A percentile compares a stretch with the other conserved stretches of the same genome.
These are phyloP conservation scores for Odontocolon sp. DNA, from an alignment of 2,888 invertebrate genomes.

Conservation along the genomic window DNA sequence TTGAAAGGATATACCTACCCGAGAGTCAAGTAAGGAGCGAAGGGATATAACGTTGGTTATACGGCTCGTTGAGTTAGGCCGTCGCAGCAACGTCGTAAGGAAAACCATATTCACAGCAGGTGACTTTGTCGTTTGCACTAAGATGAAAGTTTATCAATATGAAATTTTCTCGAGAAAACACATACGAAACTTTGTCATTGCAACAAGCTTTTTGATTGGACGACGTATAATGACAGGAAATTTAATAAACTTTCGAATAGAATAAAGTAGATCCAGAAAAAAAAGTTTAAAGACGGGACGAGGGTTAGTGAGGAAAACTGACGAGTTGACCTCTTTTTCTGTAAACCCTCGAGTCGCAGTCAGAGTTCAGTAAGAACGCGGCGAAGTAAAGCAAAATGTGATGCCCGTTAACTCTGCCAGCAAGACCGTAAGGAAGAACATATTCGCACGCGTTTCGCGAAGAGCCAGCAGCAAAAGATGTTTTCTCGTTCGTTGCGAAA, in stretches of 20 bases:
- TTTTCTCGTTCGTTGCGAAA: slow-evolving; percentile 11
- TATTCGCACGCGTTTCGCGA: slow-evolving; percentile 15
- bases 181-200: slow-evolving; percentile 16
- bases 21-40: not conserved
- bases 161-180: slow-evolving; percentile 1
- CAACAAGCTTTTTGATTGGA: not conserved
- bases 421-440: not conserved
- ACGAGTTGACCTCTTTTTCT: not conserved
- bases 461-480: not conserved
- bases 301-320: too few species aligned
- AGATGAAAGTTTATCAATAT: slow-evolving; percentile 14
- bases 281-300: not conserved
- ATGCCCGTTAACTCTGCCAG: slow-evolving; percentile 14
- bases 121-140: not conserved
- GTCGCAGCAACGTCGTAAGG: not conserved
- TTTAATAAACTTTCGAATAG: too few species aligned
- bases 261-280: too few species aligned
- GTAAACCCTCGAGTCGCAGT: slow-evolving; percentile 5
- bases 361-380: slow-evolving; percentile 2
- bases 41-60: not conserved
- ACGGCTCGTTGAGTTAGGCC: not conserved
- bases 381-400: slow-evolving; percentile 19
- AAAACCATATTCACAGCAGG: not conserved
- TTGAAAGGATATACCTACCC: not conserved
- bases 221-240: not conserved